Percentiles rank a stretch among this genome's conserved stretches.
Conservation (phyloP, 2,888 invertebrate species). For the Dorcus hopei region DNA sequence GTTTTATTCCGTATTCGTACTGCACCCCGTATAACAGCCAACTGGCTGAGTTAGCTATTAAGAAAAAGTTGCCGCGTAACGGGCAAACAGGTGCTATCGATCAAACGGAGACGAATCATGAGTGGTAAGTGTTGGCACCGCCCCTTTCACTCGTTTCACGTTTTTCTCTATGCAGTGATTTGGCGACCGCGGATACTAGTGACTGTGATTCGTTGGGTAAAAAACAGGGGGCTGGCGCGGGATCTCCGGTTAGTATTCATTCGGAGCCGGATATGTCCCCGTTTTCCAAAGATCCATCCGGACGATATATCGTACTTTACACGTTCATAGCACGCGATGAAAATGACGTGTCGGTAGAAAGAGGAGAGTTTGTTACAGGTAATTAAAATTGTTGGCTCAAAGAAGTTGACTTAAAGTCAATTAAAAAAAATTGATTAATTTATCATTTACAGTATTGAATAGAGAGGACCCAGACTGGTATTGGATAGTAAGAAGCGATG, state of each 20-base stretch:
- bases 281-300: slow-evolving; percentile 79
- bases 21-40: slow-evolving; percentile 82
- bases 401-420: neutral
- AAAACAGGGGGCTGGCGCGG: slow-evolving; percentile 50
- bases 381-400: slow-evolving; percentile 12
- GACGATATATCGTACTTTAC: slow-evolving; percentile 88
- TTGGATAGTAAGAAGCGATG: slow-evolving; percentile 90
- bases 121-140: slow-evolving; percentile 46
- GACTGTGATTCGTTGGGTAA: slow-evolving; percentile 62
- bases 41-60: slow-evolving; percentile 74
- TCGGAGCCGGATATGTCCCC: slow-evolving; percentile 64
- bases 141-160: too few relatives aligned
- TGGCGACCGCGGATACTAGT: slow-evolving; percentile 53
- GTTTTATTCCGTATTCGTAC: slow-evolving; percentile 92
- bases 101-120: slow-evolving; percentile 57
- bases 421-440: neutral
- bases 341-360: slow-evolving; percentile 89
- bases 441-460: slow-evolving; percentile 67
- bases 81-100: slow-evolving; percentile 54
- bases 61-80: slow-evolving; percentile 83
- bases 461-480: slow-evolving; percentile 96
- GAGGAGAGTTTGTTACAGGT: slow-evolving; percentile 92
- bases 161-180: slow-evolving; percentile 32
- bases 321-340: slow-evolving; percentile 91
- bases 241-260: slow-evolving; percentile 52